A percentile compares a stretch with the other conserved stretches of the same genome.
Evolutionary conservation across 2,113 vertebrate genomes (phyloP).

Genomic region (Saiga tatarica): DNA sequence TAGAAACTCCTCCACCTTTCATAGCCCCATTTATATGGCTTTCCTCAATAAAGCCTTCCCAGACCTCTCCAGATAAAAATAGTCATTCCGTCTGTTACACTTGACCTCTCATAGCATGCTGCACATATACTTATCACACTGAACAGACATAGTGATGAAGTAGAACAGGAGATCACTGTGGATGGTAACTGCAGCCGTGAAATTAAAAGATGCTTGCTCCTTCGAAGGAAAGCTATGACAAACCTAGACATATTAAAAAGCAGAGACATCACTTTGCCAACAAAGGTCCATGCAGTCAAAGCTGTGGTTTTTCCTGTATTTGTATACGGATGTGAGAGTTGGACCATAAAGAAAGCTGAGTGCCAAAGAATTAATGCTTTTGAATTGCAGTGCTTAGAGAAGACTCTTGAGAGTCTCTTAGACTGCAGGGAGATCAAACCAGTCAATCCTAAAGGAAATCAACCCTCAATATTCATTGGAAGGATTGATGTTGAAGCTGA

Average conservation of each 20-base stretch:
- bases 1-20: neutral
- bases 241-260: neutral
- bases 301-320: neutral
- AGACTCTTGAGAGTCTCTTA: neutral
- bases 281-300: neutral
- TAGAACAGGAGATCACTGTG: neutral
- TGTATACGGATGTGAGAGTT: neutral
- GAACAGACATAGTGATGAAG: neutral
- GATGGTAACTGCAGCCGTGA: neutral
- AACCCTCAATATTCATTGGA: neutral
- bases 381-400: neutral
- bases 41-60: neutral
- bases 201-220: neutral
- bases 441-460: neutral
- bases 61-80: neutral
- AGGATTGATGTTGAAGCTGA: neutral
- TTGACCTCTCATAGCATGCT: neutral
- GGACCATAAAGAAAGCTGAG: neutral
- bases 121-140: neutral
- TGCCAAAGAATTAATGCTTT: neutral
- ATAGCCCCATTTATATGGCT: neutral
- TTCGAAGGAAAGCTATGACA: neutral
- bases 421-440: neutral
- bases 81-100: neutral
- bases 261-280: neutral